A percentile compares a stretch with the other conserved stretches of the same genome.
These are phyloP conservation scores for Xenops minutus DNA, from an alignment of 2,797 vertebrate genomes.

Conservation along the genomic window DNA sequence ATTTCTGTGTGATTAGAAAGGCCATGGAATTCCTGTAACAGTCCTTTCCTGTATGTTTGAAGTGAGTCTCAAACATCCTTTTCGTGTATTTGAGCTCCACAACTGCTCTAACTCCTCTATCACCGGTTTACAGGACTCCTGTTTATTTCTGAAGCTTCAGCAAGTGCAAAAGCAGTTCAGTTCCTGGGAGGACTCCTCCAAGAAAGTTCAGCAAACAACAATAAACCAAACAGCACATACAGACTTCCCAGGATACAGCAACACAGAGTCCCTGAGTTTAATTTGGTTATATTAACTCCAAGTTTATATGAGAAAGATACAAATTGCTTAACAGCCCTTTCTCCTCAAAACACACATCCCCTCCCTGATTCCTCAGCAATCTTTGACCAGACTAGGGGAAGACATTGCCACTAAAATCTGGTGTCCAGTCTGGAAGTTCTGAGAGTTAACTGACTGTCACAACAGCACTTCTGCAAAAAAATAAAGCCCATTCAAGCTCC, in stretches of 20 bases:
- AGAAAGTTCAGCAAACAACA: background rate
- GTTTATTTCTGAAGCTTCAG: background rate
- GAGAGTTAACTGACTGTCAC: background rate
- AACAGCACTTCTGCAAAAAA: background rate
- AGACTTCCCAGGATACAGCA: background rate
- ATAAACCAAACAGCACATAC: background rate
- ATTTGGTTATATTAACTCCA: background rate
- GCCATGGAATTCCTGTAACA: background rate
- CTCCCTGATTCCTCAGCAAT: background rate
- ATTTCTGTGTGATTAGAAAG: conserved; percentile 17
- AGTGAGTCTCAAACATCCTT: background rate
- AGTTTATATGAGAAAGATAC: background rate
- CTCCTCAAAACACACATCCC: background rate
- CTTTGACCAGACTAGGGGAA: background rate
- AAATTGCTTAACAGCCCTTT: background rate
- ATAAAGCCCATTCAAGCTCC: background rate
- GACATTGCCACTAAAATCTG: background rate
- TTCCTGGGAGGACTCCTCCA: background rate
- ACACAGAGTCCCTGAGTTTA: background rate
- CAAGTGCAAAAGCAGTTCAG: background rate
- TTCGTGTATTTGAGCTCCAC: background rate
- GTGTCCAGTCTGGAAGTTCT: background rate
- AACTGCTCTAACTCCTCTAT: background rate
- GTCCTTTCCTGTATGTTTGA: background rate
- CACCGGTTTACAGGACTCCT: background rate